A percentile compares a stretch with the other conserved stretches of the same genome.
Evolutionary conservation across 1,140 invertebrate species (phyloP).

Genomic region (Paraescarpia echinospica): DNA sequence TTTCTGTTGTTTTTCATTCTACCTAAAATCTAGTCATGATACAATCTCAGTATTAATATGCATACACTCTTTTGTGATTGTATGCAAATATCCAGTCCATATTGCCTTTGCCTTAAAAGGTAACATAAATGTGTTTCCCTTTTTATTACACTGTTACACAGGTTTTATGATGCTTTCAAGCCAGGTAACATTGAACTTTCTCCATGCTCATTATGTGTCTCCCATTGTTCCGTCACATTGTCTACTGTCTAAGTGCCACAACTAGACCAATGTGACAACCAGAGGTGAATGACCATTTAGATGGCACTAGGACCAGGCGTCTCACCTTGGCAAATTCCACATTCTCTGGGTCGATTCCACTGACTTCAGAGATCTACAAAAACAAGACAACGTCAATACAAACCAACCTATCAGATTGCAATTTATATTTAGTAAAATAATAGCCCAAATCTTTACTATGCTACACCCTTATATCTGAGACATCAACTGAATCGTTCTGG

Average conservation of each 20-base stretch:
- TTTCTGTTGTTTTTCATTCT: no score
- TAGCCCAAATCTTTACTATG: neutral
- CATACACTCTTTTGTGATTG: neutral
- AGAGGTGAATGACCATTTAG: neutral
- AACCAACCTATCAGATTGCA: neutral
- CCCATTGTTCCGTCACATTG: no score
- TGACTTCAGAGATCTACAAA: constrained; percentile 63
- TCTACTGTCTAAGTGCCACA: neutral
- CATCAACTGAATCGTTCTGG: neutral
- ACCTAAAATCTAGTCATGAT: no score
- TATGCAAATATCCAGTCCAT: no score
- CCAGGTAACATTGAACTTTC: no score
- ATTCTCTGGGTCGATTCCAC: constrained; percentile 66
- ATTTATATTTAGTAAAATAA: neutral
- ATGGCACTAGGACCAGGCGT: neutral
- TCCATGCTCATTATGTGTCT: no score
- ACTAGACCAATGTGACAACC: neutral
- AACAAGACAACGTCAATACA: neutral
- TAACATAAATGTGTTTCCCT: no score
- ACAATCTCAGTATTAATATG: no score
- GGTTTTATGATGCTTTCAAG: no score
- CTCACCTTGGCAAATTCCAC: constrained; percentile 67
- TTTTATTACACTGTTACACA: no score
- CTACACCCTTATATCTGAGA: neutral
- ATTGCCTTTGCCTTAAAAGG: no score